phyloP scores from a whole-genome alignment of 2,888 invertebrate genomes.

The Gasteruption jaculator region DNA sequence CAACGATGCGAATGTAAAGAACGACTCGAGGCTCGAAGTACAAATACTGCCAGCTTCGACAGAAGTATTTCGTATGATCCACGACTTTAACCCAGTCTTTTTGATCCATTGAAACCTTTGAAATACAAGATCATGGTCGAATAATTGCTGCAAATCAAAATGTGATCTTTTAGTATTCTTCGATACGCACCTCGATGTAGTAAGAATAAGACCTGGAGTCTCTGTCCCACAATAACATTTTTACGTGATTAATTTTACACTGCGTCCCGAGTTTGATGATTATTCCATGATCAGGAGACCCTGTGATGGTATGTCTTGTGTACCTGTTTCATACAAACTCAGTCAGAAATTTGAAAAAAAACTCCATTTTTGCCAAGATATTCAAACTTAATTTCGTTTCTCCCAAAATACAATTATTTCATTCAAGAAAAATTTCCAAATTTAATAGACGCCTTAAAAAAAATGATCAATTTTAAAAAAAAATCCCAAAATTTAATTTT shows the following conservation, averaged over 20 bases:
- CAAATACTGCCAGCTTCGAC: conserved; percentile 94
- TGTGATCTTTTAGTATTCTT: conserved; percentile 42
- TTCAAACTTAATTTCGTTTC: background rate
- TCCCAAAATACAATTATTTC: background rate
- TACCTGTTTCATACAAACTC: conserved; percentile 55
- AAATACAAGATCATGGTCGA: conserved; percentile 9
- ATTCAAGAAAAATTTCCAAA: background rate
- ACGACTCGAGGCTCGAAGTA: conserved; percentile 89
- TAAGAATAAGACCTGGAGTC: conserved; percentile 87
- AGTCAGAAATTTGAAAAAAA: conserved; percentile 5
- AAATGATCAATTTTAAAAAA: conserved; percentile 2
- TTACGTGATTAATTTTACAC: conserved; percentile 90
- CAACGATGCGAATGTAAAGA: conserved; percentile 75
- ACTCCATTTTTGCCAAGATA: background rate
- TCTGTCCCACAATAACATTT: conserved; percentile 90
- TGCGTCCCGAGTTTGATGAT: conserved; percentile 77
- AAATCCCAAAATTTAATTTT: background rate
- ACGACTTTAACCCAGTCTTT: conserved; percentile 92
- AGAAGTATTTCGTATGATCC: conserved; percentile 87
- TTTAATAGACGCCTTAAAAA: conserved; percentile 9
- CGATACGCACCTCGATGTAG: conserved; percentile 64
- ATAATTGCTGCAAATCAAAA: conserved; percentile 9
- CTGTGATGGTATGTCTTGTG: conserved; percentile 82
- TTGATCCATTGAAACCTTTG: conserved; percentile 82
- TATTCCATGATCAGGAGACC: conserved; percentile 74